Evolutionary conservation across 1,140 invertebrate species (phyloP), one percentile per base, ranked within the genome.

Genomic region (Choristoneura fumiferana): DNA sequence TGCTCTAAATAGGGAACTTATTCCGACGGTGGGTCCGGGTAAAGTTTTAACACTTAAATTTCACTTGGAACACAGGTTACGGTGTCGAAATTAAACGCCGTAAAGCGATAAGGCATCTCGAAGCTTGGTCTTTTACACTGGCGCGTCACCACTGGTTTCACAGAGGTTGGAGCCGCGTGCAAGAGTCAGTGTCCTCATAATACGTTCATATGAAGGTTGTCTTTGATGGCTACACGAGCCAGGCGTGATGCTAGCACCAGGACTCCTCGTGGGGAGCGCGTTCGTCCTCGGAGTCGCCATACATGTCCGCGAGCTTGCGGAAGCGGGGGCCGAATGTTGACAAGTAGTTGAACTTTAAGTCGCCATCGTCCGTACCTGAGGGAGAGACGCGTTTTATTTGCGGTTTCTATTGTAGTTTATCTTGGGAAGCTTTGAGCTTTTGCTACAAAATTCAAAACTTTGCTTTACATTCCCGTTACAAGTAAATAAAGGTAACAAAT

Each of bases 231-330:
- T 86, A 87, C 60, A 87, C 84, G 61, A 87, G 83, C 84, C 84
- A 88, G 54, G 77, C 78, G 76, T 74, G 80, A 63, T 69, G 87
- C 88, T 90, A 95, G 92, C 94, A 95, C 94, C 94, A 95, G 54
- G 93, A 94, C 80, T 95, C 94, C 73, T 94, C 94, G 55, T 93
- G 93, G 9, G 93, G 93, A 45, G 92, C 92, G 56, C 93, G 91
- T 45, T 95, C 94, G 72, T 97, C 96, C 10, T 96, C 95, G 63
- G 96, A 95, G 75, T 97, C 95, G 10, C 96, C 97, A 84, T 99
- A 99, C 97, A 99, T 98, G 76, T 99, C 96, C 6, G 98, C 98
- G 55, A 99, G 90, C 78, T 98, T 98, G 67, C 97, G 94, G 92
- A 99, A 99, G 58, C 97, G 92, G 34, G 98, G 98, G 33, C 98